A percentile compares a stretch with the other conserved stretches of the same genome.
These are phyloP conservation scores for Exaiptasia diaphana DNA, from an alignment of 64 coral and sea anemone genomes.

Conservation along the genomic window DNA sequence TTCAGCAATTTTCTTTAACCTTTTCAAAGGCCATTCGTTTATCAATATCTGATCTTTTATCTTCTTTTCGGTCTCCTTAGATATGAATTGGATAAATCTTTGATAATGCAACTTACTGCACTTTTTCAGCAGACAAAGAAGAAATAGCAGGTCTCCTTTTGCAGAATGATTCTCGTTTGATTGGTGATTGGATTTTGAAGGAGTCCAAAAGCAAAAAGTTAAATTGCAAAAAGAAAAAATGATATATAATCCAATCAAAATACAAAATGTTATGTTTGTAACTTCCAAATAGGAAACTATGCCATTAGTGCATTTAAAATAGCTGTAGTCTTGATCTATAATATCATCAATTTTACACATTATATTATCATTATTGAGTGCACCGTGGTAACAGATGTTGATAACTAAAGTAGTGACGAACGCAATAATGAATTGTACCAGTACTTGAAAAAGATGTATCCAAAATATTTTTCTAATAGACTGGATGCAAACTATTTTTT, in stretches of 20 bases:
- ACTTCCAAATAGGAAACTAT: not conserved
- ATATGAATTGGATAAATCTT: constrained; percentile 34
- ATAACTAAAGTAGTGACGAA: not conserved
- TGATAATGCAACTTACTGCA: constrained; percentile 39
- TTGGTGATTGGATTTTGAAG: too few relatives aligned
- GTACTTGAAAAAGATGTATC: not conserved
- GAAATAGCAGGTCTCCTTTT: constrained; percentile 43
- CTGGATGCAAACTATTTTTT: too few relatives aligned
- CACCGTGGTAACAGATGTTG: not conserved
- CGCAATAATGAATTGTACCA: not conserved
- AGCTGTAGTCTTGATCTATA: not conserved
- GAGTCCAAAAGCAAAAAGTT: too few relatives aligned
- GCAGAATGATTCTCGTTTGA: constrained; percentile 13
- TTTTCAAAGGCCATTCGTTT: constrained; percentile 58
- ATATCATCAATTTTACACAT: not conserved
- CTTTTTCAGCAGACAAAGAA: constrained; percentile 37
- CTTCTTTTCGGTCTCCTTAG: constrained; percentile 42
- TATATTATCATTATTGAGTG: not conserved
- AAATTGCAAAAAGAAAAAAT: not conserved
- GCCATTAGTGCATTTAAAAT: not conserved
- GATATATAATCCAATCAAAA: not conserved
- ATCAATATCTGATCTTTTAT: constrained; percentile 10
- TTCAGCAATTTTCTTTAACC: not conserved
- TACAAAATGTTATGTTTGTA: not conserved
- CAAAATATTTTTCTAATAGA: too few relatives aligned